phyloP scores from a whole-genome alignment of 2,888 invertebrate genomes.

The Himalopsyche japonica region DNA sequence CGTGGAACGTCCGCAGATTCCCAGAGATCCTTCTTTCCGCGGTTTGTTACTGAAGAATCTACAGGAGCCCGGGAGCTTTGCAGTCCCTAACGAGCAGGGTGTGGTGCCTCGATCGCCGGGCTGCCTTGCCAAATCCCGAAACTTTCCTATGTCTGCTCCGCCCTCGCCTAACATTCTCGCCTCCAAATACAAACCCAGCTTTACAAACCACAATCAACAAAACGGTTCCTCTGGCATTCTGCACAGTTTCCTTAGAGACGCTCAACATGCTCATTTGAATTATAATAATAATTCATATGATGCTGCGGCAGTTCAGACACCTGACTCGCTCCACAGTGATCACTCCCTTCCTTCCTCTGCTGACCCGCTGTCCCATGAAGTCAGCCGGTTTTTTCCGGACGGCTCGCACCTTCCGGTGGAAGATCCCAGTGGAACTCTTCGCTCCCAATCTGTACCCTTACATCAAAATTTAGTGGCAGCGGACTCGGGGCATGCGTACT shows the following conservation, averaged over 20 bases:
- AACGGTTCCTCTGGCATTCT: slow-evolving; percentile 54
- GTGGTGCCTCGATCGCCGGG: slow-evolving; percentile 49
- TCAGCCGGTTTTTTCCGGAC: slow-evolving; percentile 65
- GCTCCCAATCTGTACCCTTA: slow-evolving; percentile 82
- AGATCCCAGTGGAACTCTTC: slow-evolving; percentile 49
- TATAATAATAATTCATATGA: neutral
- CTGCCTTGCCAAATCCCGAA: slow-evolving; percentile 49
- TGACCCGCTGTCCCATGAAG: slow-evolving; percentile 62
- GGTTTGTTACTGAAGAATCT: slow-evolving; percentile 8
- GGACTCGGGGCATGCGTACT: slow-evolving; percentile 25
- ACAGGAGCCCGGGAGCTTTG: slow-evolving; percentile 44
- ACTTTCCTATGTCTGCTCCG: slow-evolving; percentile 69
- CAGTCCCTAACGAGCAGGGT: slow-evolving; percentile 56
- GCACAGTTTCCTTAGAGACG: slow-evolving; percentile 44
- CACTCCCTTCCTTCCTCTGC: slow-evolving; percentile 52
- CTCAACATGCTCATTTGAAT: neutral
- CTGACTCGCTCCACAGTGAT: neutral
- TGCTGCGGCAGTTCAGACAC: neutral
- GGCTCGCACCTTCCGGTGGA: slow-evolving; percentile 50
- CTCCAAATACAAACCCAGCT: slow-evolving; percentile 52
- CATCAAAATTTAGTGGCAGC: slow-evolving; percentile 57
- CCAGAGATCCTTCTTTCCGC: slow-evolving; percentile 44
- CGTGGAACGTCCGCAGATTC: slow-evolving; percentile 42
- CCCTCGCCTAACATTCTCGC: slow-evolving; percentile 65
- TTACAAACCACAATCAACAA: slow-evolving; percentile 43